Evolutionary conservation across 2,888 invertebrate species (phyloP).

Genomic region (Conchocele bisecta): DNA sequence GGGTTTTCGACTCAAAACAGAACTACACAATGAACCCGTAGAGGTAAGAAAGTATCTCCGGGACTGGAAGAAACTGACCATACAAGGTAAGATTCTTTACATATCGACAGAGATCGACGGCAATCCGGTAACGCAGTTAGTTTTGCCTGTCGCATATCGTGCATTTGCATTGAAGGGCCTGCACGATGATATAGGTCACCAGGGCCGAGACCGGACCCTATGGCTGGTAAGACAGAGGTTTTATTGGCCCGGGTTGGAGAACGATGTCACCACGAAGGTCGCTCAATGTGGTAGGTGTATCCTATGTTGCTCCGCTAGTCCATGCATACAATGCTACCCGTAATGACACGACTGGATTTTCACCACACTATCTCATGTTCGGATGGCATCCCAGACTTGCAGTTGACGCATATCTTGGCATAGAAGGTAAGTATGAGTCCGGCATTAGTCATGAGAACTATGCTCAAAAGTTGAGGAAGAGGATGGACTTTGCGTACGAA

Average conservation of each 20-base stretch:
- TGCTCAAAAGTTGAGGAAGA: constrained; percentile 11
- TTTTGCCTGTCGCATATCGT: background rate
- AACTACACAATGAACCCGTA: background rate
- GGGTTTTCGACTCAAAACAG: constrained; percentile 5
- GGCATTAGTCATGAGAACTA: background rate
- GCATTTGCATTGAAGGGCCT: too few species aligned
- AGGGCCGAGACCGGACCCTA: too few species aligned
- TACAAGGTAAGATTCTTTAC: background rate
- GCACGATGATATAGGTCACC: too few species aligned
- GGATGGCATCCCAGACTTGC: constrained; percentile 42
- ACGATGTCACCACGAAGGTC: constrained; percentile 5
- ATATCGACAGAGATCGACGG: constrained; percentile 8
- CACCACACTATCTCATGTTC: too few species aligned
- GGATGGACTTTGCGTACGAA: constrained; percentile 19
- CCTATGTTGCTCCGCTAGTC: constrained; percentile 7
- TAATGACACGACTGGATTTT: constrained; percentile 34
- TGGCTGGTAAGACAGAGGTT: constrained; percentile 14
- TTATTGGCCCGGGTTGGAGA: constrained; percentile 24
- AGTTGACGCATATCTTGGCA: constrained; percentile 31
- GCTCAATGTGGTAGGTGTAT: constrained; percentile 9
- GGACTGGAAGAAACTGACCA: constrained; percentile 1
- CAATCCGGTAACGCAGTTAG: background rate
- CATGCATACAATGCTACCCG: constrained; percentile 33
- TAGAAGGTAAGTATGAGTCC: background rate
- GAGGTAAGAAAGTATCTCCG: background rate